A percentile compares a stretch with the other conserved stretches of the same genome.
Conservation (phyloP, 2,113 vertebrate genomes). For the Aythya baeri region DNA sequence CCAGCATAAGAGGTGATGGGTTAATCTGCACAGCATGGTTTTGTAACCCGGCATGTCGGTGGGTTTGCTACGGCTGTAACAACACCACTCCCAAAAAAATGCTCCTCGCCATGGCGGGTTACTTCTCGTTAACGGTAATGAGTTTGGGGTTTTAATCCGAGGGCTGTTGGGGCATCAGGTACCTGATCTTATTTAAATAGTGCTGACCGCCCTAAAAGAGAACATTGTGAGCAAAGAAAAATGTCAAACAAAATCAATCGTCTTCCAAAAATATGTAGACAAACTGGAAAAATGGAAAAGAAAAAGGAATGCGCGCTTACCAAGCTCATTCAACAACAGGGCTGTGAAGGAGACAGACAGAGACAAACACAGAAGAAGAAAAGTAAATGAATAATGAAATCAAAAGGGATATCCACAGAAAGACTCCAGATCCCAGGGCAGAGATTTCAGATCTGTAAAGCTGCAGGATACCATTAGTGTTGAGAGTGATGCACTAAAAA, state of each 20-base stretch:
- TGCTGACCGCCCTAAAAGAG: conserved; percentile 19
- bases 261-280: conserved; percentile 36
- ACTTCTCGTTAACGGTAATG: rapidly evolving
- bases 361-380: conserved; percentile 86
- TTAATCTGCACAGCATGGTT: background rate
- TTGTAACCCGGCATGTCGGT: rapidly evolving
- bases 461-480: conserved; percentile 41
- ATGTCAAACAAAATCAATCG: background rate
- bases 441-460: conserved; percentile 62
- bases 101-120: background rate
- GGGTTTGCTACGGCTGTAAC: background rate
- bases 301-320: conserved; percentile 82
- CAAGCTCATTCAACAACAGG: conserved; percentile 89
- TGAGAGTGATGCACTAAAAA: conserved; percentile 44
- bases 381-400: conserved; percentile 84
- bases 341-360: conserved; percentile 85
- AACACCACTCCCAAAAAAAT: background rate
- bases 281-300: conserved; percentile 68
- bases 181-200: conserved; percentile 33
- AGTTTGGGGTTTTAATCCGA: background rate
- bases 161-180: background rate
- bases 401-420: conserved; percentile 80
- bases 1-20: background rate
- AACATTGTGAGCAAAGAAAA: conserved; percentile 39
- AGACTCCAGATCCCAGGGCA: conserved; percentile 69